Conservation (phyloP, 2,888 invertebrate genomes). For the Hydriomena furcata region DNA sequence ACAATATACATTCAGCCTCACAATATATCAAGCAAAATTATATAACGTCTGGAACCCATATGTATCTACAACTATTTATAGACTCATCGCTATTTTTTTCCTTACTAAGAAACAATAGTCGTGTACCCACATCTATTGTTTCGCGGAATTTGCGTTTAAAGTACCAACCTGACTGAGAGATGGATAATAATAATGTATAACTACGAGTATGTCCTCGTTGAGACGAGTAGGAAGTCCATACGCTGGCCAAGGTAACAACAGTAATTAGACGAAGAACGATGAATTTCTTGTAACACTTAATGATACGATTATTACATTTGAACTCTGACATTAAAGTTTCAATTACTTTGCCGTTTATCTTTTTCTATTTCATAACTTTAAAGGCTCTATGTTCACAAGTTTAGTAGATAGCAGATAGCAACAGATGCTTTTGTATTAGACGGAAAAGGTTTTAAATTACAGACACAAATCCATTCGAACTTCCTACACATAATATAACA, state of each 20-base stretch:
- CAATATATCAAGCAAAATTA: slow-evolving; percentile 19
- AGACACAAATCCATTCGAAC: slow-evolving; percentile 21
- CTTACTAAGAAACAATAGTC: slow-evolving; percentile 27
- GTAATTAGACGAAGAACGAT: slow-evolving; percentile 45
- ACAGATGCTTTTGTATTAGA: slow-evolving; percentile 6
- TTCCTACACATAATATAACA: slow-evolving; percentile 20
- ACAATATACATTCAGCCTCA: slow-evolving; percentile 12
- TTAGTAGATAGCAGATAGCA: slow-evolving; percentile 7
- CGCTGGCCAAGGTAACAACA: slow-evolving; percentile 47
- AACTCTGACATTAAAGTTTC: slow-evolving; percentile 37
- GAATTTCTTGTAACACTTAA: slow-evolving; percentile 43
- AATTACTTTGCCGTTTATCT: slow-evolving; percentile 16
- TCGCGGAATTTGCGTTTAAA: slow-evolving; percentile 39
- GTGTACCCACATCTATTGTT: slow-evolving; percentile 43
- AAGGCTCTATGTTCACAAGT: slow-evolving; percentile 10
- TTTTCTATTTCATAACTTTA: slow-evolving; percentile 18
- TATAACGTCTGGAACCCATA: slow-evolving; percentile 24
- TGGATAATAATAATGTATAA: slow-evolving; percentile 28
- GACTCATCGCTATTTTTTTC: slow-evolving; percentile 24
- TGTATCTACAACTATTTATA: slow-evolving; percentile 25
- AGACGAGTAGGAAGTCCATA: slow-evolving; percentile 43
- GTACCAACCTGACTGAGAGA: slow-evolving; percentile 28
- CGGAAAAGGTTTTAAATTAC: slow-evolving; percentile 16
- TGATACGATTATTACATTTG: slow-evolving; percentile 47
- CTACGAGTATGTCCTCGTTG: slow-evolving; percentile 37